Conservation (phyloP, 2,797 vertebrate species). For the Pangasius krempfi region DNA sequence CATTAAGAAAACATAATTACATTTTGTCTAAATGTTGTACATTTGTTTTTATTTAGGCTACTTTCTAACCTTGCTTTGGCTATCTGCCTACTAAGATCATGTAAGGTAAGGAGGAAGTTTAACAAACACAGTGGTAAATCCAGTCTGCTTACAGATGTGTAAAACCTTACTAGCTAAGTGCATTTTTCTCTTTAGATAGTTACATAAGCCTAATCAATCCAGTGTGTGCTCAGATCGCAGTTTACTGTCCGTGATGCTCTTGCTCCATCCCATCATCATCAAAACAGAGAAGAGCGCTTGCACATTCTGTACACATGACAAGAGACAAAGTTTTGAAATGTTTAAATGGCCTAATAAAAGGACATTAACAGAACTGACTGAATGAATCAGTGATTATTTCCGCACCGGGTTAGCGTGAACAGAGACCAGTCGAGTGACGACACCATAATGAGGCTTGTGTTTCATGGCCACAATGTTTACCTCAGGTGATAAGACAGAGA, state of each 20-base stretch:
- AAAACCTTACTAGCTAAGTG: background rate
- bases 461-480: background rate
- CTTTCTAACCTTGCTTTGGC: background rate
- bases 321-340: background rate
- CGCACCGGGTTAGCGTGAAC: background rate
- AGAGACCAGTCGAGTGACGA: background rate
- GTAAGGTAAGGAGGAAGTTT: background rate
- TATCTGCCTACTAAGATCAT: background rate
- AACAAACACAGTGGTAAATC: background rate
- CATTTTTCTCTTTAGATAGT: background rate
- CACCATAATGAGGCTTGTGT: background rate
- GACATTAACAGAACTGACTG: background rate
- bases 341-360: background rate
- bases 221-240: background rate
- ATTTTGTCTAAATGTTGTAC: background rate
- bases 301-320: background rate
- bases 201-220: background rate
- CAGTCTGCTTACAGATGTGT: background rate
- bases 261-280: background rate
- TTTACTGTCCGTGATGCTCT: background rate
- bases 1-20: background rate
- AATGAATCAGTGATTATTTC: background rate
- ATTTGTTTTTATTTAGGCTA: background rate
- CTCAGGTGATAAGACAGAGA: background rate
- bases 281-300: background rate